Base-by-base conservation (phyloP, 1,140 invertebrate species). In the Orchestia grillus region DNA sequence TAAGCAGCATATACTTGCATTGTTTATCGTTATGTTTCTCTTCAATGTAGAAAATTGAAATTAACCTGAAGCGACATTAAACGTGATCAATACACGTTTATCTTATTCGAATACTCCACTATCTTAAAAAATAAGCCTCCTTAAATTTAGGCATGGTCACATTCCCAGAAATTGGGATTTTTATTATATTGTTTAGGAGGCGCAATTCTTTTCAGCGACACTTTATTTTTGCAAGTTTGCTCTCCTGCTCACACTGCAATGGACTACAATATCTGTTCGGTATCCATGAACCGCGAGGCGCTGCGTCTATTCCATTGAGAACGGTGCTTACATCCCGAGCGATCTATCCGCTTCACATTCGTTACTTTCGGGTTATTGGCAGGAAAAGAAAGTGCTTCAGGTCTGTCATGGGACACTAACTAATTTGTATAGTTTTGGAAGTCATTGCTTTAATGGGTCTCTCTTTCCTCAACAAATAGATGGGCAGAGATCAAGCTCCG, bases 371-470 rank as follows among this genome's bases (percentile, higher is more conserved):
- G 43, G 44, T 45, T 94, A 94, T 45, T 94, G 92, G 44, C 92
- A 94, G 92, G 92, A 94, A 44, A 45, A 94, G 92, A 94, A 94
- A 94, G 92, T 40, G 44, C 92, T 45, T 44, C 40, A 40, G 92
- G 44, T 94, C 36, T 94, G 43, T 47, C 92, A 94, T 44, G 43
- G 43, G 92, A 94, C 92, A 94, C 43, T 45, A 94, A 94, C 92
- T 94, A 94, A 94, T 94, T 94, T 44, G 43, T 94, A 94, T 94
- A 45, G 92, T 94, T 94, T 94, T 94, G 36, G 92, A 40, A 94
- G 92, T 94, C 92, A 94, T 94, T 94, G 92, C 92, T 94, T 94
- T 94, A 94, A 94, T 94, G 92, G 92, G 44, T 15, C 40, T 47
- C 43, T 47, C 92, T 94, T 94, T 94, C 92, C 92, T 94, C 40